phyloP scores from a whole-genome alignment of 2,888 invertebrate genomes.

The Scaeva pyrastri region DNA sequence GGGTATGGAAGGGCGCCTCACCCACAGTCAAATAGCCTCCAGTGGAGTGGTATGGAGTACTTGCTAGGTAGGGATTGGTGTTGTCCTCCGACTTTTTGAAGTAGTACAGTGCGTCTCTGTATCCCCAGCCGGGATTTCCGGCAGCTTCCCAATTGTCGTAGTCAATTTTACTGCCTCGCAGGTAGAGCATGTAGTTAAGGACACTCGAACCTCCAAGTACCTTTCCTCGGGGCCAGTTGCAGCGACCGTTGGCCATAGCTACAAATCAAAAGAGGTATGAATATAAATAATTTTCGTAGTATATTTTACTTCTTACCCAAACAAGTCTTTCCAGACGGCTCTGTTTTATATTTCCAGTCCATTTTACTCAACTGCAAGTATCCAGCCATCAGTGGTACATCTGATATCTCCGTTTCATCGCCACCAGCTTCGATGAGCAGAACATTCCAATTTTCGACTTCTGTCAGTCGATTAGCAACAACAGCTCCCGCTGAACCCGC shows the following conservation, averaged over 20 bases:
- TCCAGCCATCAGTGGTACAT: slow-evolving; percentile 94
- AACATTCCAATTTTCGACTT: slow-evolving; percentile 91
- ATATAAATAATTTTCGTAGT: neutral
- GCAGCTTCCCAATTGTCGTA: slow-evolving; percentile 95
- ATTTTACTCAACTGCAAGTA: slow-evolving; percentile 93
- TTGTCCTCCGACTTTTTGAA: slow-evolving; percentile 97
- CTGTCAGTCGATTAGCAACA: slow-evolving; percentile 92
- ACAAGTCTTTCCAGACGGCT: slow-evolving; percentile 92
- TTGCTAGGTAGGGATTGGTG: slow-evolving; percentile 91
- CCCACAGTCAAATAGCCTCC: slow-evolving; percentile 93
- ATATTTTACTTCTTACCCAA: slow-evolving; percentile 86
- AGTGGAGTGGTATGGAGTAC: slow-evolving; percentile 91
- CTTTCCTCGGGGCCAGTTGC: slow-evolving; percentile 96
- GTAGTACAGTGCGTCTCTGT: slow-evolving; percentile 90
- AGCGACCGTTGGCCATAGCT: slow-evolving; percentile 93
- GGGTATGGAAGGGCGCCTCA: slow-evolving; percentile 94
- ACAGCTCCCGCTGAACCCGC: slow-evolving; percentile 96
- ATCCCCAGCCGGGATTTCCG: slow-evolving; percentile 96
- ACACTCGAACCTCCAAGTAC: slow-evolving; percentile 95
- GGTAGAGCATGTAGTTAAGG: slow-evolving; percentile 95
- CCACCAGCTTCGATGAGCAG: slow-evolving; percentile 94
- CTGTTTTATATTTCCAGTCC: slow-evolving; percentile 97
- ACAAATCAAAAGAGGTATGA: slow-evolving; percentile 29
- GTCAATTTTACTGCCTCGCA: slow-evolving; percentile 94
- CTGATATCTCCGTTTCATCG: slow-evolving; percentile 95